Percentiles rank a stretch among this genome's conserved stretches.
Evolutionary conservation across 2,888 invertebrate species (phyloP).

Genomic region (Lumbricus terrestris): DNA sequence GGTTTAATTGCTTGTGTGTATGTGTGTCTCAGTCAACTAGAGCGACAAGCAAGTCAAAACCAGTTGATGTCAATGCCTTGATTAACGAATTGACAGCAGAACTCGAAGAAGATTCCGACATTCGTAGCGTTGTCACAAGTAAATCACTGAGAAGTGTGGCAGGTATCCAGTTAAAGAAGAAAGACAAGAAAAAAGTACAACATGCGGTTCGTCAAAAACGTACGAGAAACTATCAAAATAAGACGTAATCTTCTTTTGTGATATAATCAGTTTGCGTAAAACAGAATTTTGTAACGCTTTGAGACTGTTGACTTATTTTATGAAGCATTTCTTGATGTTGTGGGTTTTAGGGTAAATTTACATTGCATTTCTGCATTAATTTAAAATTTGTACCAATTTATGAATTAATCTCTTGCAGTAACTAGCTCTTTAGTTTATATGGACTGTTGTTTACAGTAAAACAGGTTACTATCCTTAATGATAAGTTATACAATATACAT

Average conservation of each 20-base stretch:
- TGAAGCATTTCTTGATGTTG: background rate
- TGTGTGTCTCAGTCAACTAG: background rate
- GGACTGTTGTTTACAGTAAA: too few relatives aligned
- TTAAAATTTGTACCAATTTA: background rate
- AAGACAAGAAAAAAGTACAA: conserved; percentile 18
- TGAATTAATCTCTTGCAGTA: background rate
- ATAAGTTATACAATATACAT: too few relatives aligned
- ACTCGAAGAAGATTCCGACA: conserved; percentile 15
- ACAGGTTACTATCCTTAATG: too few relatives aligned
- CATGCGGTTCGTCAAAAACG: conserved; percentile 23
- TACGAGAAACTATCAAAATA: background rate
- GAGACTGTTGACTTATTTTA: background rate
- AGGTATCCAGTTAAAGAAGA: conserved; percentile 17
- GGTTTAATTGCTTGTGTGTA: background rate
- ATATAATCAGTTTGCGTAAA: background rate
- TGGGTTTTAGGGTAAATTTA: background rate
- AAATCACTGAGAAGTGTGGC: conserved; percentile 18
- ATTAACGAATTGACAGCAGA: conserved; percentile 18
- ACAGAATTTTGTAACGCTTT: background rate
- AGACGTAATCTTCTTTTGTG: background rate
- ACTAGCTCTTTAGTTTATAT: background rate
- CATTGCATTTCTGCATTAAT: background rate
- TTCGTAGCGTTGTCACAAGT: conserved; percentile 23
- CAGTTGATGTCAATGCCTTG: background rate
- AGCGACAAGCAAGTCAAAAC: background rate